Conservation (phyloP, 2,113 vertebrate genomes). For the Circaetus cinerascens region DNA sequence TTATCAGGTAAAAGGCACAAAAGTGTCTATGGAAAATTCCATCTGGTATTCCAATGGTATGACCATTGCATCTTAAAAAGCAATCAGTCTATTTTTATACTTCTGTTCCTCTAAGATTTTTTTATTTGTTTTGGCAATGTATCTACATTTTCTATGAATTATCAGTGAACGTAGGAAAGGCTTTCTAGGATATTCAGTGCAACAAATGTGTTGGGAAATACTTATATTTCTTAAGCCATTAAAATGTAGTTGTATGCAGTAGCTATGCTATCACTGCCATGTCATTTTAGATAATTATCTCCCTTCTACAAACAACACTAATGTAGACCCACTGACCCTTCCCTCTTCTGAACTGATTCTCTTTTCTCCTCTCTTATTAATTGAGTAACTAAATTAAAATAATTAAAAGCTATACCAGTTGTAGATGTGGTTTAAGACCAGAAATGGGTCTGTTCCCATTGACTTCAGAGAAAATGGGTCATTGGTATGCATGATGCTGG, state of each 20-base stretch:
- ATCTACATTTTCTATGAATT: constrained; percentile 23
- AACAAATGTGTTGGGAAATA: constrained; percentile 16
- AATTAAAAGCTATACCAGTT: background rate
- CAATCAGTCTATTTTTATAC: constrained; percentile 38
- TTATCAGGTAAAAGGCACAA: background rate
- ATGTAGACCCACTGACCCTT: background rate
- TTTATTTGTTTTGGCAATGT: constrained; percentile 35
- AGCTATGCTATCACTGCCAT: background rate
- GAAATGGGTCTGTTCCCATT: background rate
- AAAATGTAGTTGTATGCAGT: background rate
- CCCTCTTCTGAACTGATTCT: background rate
- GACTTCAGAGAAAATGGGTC: background rate
- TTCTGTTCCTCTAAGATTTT: background rate
- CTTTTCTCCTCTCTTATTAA: background rate
- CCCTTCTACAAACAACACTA: background rate
- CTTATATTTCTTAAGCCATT: background rate
- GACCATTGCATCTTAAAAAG: constrained; percentile 41
- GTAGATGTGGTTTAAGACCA: background rate
- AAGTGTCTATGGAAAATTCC: background rate
- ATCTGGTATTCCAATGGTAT: constrained; percentile 5
- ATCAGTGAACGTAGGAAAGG: background rate
- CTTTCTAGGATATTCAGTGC: constrained; percentile 11
- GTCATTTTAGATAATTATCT: background rate
- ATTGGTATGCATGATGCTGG: background rate
- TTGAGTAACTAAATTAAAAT: background rate